Base-by-base conservation (phyloP, 2,888 invertebrate genomes). In the Ormyrus rosae region DNA sequence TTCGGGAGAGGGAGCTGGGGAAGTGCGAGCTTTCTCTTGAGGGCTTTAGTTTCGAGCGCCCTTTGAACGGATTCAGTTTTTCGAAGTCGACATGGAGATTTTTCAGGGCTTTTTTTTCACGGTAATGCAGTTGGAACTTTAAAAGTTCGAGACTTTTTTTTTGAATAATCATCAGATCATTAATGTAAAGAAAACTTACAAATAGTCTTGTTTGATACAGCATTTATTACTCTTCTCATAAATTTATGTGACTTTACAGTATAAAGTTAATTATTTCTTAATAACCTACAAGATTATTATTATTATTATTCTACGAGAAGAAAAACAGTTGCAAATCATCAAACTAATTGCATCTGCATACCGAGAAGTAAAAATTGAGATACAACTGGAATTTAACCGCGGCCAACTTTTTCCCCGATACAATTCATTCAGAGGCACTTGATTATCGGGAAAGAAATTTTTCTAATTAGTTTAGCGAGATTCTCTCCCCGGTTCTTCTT, bases 381-480 rank as follows among this genome's bases (percentile, higher is more conserved):
- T 34, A 34, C 3, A 34, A 34, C 4, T 34, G 0, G 34, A 34
- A 34, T 34, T 1, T 34, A 34, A 34, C 34, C 4, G 34, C 34
- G 34, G 3, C 4, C 34, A 34, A 34, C 34, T 34, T 34, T 34
- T 34, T 34, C 34, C 34, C 4, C 34, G 34, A 34, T 34, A 34
- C 34, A 34, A 34, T 34, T 34, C 34, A 34, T 34, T 34, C 34
- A 4, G 34, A 34, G 34, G 34, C 34, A 34, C 34, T 34, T 34
- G 4, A 34, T 34, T 34, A 34, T 34, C 34, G 34, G 34, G 34
- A 34, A 61, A 64, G 13, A 63, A 55, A 10, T 64, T 68, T 70
- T 50, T 58, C n/a, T 58, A 77, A 77, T 77, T 77, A 70, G 70
- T 65, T 77, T 56, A 58, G 70, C 64, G 58, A 65, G 58, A 56